A percentile compares a stretch with the other conserved stretches of the same genome.
phyloP scores from a whole-genome alignment of 2,113 vertebrate genomes.

The Cyphomyrus discorhynchus region DNA sequence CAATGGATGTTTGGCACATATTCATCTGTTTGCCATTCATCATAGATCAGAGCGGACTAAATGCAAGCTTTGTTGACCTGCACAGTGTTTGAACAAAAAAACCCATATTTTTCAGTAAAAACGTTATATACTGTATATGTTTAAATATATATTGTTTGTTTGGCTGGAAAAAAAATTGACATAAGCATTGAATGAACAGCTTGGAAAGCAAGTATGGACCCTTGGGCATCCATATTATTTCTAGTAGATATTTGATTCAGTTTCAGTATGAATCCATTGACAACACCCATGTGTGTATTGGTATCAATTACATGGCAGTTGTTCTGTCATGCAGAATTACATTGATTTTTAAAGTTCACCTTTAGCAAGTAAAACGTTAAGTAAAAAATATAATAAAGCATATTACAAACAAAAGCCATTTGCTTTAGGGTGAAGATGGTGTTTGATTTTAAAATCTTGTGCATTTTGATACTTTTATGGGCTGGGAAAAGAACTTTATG shows the following conservation, averaged over 20 bases:
- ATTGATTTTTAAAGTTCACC: background rate
- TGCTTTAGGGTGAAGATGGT: slow-evolving; percentile 18
- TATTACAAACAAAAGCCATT: slow-evolving; percentile 15
- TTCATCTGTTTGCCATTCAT: background rate
- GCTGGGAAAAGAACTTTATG: background rate
- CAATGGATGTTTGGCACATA: background rate
- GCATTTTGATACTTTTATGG: background rate
- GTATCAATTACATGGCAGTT: background rate
- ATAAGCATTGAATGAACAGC: slow-evolving; percentile 2
- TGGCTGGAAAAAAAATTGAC: background rate
- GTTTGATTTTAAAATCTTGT: slow-evolving; percentile 31
- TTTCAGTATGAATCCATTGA: background rate
- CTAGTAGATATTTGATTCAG: background rate
- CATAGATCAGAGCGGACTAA: background rate
- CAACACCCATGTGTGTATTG: background rate
- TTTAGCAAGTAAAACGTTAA: background rate
- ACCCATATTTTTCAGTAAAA: background rate
- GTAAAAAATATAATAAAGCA: slow-evolving; percentile 1
- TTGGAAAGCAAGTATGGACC: background rate
- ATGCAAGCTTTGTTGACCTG: background rate
- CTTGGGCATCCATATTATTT: background rate
- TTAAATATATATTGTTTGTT: background rate
- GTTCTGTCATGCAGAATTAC: background rate
- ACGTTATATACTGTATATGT: background rate
- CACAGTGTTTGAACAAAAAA: background rate